A percentile compares a stretch with the other conserved stretches of the same genome.
Conservation (phyloP, 92 coral and sea anemone genomes). For the Palythoa caribaeorum region DNA sequence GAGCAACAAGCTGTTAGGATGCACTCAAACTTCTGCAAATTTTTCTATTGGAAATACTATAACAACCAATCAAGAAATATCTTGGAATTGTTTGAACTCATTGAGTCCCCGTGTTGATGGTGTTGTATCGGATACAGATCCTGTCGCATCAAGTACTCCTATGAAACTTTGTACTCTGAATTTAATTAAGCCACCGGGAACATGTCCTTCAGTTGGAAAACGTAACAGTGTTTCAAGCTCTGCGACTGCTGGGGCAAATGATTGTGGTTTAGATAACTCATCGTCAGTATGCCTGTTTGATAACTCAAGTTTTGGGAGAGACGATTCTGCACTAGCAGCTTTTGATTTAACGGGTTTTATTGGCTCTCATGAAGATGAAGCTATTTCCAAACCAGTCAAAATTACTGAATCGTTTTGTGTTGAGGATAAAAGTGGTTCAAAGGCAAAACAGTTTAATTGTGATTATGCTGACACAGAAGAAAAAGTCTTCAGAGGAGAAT, state of each 20-base stretch:
- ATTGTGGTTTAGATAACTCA: slow-evolving; percentile 9
- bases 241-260: not conserved
- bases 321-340: slow-evolving; percentile 81
- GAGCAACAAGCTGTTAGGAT: not conserved
- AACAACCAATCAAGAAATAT: not conserved
- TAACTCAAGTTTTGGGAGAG: slow-evolving; percentile 65
- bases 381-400: not conserved
- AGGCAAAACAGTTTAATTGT: not conserved
- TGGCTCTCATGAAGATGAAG: slow-evolving; percentile 61
- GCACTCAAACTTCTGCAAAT: not conserved
- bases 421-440: not conserved
- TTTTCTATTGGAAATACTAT: slow-evolving; percentile 5
- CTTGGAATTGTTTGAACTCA: not conserved
- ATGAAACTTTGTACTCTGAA: not conserved
- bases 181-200: not conserved
- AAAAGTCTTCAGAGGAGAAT: not conserved
- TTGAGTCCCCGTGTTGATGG: not conserved
- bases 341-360: slow-evolving; percentile 78
- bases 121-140: not conserved
- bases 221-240: not conserved
- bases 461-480: not conserved
- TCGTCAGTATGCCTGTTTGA: slow-evolving; percentile 34
- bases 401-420: not conserved
- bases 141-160: slow-evolving; percentile 25
- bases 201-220: not conserved